Base-by-base conservation (phyloP, 1,140 invertebrate genomes). In the Drosophila fuyamai region DNA sequence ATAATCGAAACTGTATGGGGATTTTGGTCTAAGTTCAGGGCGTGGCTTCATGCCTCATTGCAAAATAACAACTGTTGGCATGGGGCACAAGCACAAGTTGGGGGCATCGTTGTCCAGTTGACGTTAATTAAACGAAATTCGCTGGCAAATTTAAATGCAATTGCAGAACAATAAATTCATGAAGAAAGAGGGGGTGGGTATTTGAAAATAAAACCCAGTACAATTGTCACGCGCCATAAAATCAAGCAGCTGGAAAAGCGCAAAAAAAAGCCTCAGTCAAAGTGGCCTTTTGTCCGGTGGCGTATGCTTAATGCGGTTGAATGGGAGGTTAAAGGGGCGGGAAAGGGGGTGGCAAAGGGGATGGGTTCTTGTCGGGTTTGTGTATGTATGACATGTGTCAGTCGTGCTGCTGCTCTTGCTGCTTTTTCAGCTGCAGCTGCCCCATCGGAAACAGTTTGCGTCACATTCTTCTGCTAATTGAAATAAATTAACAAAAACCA, bases 191-290 rank as follows among this genome's bases (percentile, higher is more conserved):
- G 35, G 14, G 14, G 29, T 23, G 14, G 14, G 29, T 23, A 0
- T 16, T 41, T 43, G 27, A n/a, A 61, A 58, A 55, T 14, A 6
- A 29, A 56, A 10, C 14, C 41, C 44, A 65, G 76, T 51, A 88
- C 84, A 89, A 89, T 89, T 89, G 84, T 89, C 84, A 89, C 84
- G 84, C 80, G 84, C 84, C 84, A 89, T 89, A 78, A 88, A 89
- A 89, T 79, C 74, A 88, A 82, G 83, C 71, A 44, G 36, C 50
- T 63, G 66, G 43, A 75, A 65, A 58, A 60, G 56, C 29, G 63
- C 44, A 75, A 44, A 68, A 60, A 60, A 75, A 54, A 48, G 38
- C 50, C 50, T 41, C 29, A 55, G 61, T 27, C 36, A 57, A 76
- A 58, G 56, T 60, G 40, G 44, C 47, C 57, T 67, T 67, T 76